Percentiles rank a stretch among this genome's conserved stretches.
These are phyloP conservation scores for Synanthedon andrenaeformis DNA, from an alignment of 2,888 invertebrate species.

Conservation along the genomic window DNA sequence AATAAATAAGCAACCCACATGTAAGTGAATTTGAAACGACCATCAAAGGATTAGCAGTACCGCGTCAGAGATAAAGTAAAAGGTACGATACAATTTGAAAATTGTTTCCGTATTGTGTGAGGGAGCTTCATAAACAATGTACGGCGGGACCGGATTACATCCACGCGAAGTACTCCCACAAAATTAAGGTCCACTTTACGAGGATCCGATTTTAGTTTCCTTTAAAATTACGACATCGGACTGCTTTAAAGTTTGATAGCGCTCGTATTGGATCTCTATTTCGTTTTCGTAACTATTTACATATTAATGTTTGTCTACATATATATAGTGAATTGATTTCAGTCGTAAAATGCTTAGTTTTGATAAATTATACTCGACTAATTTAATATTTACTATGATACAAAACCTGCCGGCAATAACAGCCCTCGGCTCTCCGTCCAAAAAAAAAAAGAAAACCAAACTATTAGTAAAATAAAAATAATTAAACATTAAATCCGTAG, in stretches of 20 bases:
- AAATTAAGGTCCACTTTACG: conserved; percentile 7
- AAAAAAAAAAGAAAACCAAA: no score
- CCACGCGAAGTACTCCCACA: conserved; percentile 3
- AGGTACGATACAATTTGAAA: not conserved
- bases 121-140: conserved; percentile 11
- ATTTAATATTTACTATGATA: no score
- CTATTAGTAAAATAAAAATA: no score
- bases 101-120: not conserved
- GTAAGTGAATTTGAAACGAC: not conserved
- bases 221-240: conserved; percentile 7
- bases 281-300: conserved; percentile 2
- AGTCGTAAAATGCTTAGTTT: no score
- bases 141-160: conserved; percentile 6
- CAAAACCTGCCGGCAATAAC: no score
- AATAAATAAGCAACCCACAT: no score
- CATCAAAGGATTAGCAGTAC: conserved; percentile 1
- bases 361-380: no score
- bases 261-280: not conserved
- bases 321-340: no score
- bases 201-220: conserved; percentile 10
- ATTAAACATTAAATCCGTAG: no score
- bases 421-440: no score
- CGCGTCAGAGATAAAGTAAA: not conserved
- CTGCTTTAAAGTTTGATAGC: conserved; percentile 4
- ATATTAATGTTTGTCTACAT: not conserved